Conservation (phyloP, 2,888 invertebrate genomes). For the Volucella bombylans region DNA sequence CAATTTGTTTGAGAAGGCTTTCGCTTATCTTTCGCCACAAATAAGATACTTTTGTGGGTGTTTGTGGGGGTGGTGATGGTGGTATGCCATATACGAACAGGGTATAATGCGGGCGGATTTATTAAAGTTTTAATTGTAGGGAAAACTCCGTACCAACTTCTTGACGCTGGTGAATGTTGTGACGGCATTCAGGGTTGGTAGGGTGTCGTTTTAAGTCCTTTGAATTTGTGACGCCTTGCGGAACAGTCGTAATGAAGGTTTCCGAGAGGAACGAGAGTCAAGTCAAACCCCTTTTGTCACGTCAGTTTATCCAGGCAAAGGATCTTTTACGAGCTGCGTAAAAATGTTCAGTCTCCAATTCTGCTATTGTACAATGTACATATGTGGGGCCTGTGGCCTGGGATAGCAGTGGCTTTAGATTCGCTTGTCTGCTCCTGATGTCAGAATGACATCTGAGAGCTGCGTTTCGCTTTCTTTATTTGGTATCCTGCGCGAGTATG, state of each 20-base stretch:
- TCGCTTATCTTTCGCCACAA: constrained; percentile 66
- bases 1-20: constrained; percentile 66
- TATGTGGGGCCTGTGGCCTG: background rate
- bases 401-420: constrained; percentile 33
- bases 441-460: constrained; percentile 61
- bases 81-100: too few species aligned
- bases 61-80: background rate
- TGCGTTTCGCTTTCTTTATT: constrained; percentile 19
- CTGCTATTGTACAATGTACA: background rate
- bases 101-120: constrained; percentile 45
- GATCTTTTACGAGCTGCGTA: constrained; percentile 69
- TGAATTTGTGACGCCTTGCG: constrained; percentile 64
- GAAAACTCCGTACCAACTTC: constrained; percentile 32
- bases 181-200: constrained; percentile 18
- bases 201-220: constrained; percentile 46
- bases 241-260: constrained; percentile 38
- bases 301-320: constrained; percentile 50
- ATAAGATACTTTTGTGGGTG: constrained; percentile 60
- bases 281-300: background rate
- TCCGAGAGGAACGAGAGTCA: background rate
- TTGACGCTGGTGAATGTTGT: constrained; percentile 3
- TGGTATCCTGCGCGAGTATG: constrained; percentile 39
- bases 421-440: constrained; percentile 59
- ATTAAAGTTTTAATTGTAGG: constrained; percentile 70
- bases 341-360: constrained; percentile 37